Percentiles rank a stretch among this genome's conserved stretches.
phyloP scores from a whole-genome alignment of 2,113 vertebrate genomes.

The Ctenomys sociabilis region DNA sequence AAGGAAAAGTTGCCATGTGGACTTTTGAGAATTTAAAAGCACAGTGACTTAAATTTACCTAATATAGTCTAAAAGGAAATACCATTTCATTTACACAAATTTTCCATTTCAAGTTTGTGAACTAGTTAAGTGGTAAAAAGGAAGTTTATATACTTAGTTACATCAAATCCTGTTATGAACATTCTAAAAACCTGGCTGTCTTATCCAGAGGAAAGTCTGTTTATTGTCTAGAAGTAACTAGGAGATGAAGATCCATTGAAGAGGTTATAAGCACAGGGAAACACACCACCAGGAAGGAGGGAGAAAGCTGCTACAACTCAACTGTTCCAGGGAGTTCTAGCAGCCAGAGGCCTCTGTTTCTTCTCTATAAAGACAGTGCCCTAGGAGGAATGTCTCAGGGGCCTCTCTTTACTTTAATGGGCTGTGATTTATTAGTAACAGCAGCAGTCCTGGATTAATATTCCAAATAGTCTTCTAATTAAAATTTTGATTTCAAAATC shows the following conservation, averaged over 20 bases:
- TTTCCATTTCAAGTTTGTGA: slow-evolving; percentile 69
- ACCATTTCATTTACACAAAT: slow-evolving; percentile 70
- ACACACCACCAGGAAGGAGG: background rate
- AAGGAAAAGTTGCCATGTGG: background rate
- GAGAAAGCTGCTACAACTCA: background rate
- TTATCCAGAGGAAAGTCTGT: slow-evolving; percentile 25
- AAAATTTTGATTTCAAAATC: slow-evolving; percentile 59
- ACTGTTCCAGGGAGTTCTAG: background rate
- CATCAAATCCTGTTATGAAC: slow-evolving; percentile 23
- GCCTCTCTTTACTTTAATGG: background rate
- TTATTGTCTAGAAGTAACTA: slow-evolving; percentile 1
- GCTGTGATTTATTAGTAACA: slow-evolving; percentile 57
- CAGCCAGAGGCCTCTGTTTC: background rate
- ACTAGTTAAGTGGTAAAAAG: slow-evolving; percentile 40
- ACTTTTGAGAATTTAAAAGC: slow-evolving; percentile 64
- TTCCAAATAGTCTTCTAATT: slow-evolving; percentile 53
- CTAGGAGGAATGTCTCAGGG: background rate
- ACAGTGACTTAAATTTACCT: slow-evolving; percentile 62
- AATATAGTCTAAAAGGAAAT: slow-evolving; percentile 71
- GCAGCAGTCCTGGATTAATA: slow-evolving; percentile 45
- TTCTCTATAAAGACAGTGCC: background rate
- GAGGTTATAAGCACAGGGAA: background rate
- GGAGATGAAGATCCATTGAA: background rate
- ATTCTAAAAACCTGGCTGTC: slow-evolving; percentile 29
- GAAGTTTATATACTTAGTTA: slow-evolving; percentile 30